Evolutionary conservation across 2,797 vertebrate genomes (phyloP).

Genomic region (Todus mexicanus): DNA sequence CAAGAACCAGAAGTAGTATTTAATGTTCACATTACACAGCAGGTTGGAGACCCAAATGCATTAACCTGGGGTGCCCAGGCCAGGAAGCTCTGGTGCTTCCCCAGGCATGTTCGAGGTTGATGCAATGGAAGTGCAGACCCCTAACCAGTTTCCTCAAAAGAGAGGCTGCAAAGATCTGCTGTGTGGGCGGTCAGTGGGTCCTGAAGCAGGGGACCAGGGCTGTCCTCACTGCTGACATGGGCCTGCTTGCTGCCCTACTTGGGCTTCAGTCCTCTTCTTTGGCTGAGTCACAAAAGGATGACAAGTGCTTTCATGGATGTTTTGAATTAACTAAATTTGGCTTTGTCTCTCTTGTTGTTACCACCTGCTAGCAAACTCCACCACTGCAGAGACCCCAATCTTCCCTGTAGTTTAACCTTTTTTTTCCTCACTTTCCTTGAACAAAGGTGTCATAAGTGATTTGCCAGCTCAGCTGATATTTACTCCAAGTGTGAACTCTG

Average conservation of each 20-base stretch:
- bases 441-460: constrained; percentile 44
- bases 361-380: not conserved
- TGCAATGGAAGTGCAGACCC: not conserved
- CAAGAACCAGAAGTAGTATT: not conserved
- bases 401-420: constrained; percentile 19
- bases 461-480: constrained; percentile 35
- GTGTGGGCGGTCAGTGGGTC: not conserved
- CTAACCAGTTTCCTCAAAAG: not conserved
- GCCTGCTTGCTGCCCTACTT: not conserved
- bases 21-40: not conserved
- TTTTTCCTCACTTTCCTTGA: not conserved
- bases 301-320: not conserved
- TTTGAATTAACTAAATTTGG: not conserved
- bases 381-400: not conserved
- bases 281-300: not conserved
- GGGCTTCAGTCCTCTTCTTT: not conserved
- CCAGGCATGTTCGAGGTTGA: not conserved
- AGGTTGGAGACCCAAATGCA: not conserved
- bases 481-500: not conserved
- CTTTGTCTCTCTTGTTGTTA: not conserved
- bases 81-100: not conserved
- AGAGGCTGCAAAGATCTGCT: not conserved
- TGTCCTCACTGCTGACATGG: not conserved
- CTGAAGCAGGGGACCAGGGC: not conserved
- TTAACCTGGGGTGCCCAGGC: not conserved